Evolutionary conservation across 2,113 vertebrate genomes (phyloP).

Genomic region (Rissa tridactyla): DNA sequence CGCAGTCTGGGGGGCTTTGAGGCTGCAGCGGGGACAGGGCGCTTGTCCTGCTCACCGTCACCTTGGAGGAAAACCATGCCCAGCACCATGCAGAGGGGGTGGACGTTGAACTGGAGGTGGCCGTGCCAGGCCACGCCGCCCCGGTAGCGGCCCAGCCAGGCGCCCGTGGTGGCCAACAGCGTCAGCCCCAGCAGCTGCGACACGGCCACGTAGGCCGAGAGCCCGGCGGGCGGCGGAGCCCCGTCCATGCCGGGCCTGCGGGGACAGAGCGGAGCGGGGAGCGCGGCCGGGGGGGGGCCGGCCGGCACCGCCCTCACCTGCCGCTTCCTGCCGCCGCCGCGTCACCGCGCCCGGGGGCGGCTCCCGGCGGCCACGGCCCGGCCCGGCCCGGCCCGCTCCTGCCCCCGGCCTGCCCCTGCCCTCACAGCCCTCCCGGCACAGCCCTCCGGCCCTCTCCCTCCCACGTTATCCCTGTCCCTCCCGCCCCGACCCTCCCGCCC

Average conservation of each 20-base stretch:
- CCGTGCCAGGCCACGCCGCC: conserved; percentile 90
- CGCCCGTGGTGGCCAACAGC: conserved; percentile 78
- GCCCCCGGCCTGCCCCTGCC: neutral
- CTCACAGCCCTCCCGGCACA: neutral
- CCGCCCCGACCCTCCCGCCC: neutral
- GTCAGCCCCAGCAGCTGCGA: conserved; percentile 88
- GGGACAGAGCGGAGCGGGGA: neutral
- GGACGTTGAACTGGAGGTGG: conserved; percentile 84
- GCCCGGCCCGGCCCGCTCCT: neutral
- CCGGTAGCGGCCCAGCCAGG: conserved; percentile 88
- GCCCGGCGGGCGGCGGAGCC: neutral
- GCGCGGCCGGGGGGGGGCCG: neutral
- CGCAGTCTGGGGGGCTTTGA: neutral
- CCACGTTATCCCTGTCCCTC: too few species aligned
- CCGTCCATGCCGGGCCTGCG: conserved; percentile 76
- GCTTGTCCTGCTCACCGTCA: conserved; percentile 80
- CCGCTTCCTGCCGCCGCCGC: conserved; percentile 1
- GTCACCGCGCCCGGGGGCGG: neutral
- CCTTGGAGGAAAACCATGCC: conserved; percentile 92
- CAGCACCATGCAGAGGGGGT: conserved; percentile 94
- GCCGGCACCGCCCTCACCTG: neutral
- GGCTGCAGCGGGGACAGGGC: neutral
- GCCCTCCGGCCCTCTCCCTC: too few species aligned
- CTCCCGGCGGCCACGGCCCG: neutral
- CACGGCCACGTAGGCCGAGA: conserved; percentile 78